Conservation (phyloP, 2,888 invertebrate genomes). For the Mantis religiosa region DNA sequence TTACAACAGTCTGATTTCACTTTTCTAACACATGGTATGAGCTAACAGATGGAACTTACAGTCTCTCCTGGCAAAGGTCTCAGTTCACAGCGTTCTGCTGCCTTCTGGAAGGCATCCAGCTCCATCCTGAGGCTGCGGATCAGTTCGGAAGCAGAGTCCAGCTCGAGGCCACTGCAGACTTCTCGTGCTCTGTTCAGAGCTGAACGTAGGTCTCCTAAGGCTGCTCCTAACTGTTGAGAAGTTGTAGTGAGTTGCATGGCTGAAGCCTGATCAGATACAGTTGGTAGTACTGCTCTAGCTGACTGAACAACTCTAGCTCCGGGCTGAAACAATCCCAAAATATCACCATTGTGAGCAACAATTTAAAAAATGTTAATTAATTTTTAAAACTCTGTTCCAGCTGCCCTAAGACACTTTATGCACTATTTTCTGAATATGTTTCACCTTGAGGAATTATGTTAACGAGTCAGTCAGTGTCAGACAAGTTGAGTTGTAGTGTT, state of each 20-base stretch:
- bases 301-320: slow-evolving; percentile 70
- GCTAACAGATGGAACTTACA: slow-evolving; percentile 46
- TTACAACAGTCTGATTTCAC: too few relatives aligned
- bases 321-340: slow-evolving; percentile 45
- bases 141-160: slow-evolving; percentile 77
- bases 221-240: slow-evolving; percentile 62
- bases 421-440: too few relatives aligned
- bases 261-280: slow-evolving; percentile 71
- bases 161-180: slow-evolving; percentile 76
- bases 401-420: too few relatives aligned
- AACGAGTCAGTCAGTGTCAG: too few relatives aligned
- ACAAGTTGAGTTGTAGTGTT: too few relatives aligned
- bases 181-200: slow-evolving; percentile 60
- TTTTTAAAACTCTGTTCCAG: too few relatives aligned
- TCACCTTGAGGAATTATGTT: too few relatives aligned
- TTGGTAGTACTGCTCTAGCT: slow-evolving; percentile 76
- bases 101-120: slow-evolving; percentile 72
- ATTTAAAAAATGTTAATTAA: too few relatives aligned
- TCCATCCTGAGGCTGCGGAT: slow-evolving; percentile 77
- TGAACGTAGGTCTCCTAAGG: slow-evolving; percentile 61
- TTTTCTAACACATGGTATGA: too few relatives aligned
- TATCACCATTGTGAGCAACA: not conserved
- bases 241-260: slow-evolving; percentile 69
- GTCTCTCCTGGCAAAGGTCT: slow-evolving; percentile 84
- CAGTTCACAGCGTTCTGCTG: slow-evolving; percentile 66